These are phyloP conservation scores for Epinotia nisella DNA, from an alignment of 2,888 invertebrate genomes.

Conservation along the genomic window DNA sequence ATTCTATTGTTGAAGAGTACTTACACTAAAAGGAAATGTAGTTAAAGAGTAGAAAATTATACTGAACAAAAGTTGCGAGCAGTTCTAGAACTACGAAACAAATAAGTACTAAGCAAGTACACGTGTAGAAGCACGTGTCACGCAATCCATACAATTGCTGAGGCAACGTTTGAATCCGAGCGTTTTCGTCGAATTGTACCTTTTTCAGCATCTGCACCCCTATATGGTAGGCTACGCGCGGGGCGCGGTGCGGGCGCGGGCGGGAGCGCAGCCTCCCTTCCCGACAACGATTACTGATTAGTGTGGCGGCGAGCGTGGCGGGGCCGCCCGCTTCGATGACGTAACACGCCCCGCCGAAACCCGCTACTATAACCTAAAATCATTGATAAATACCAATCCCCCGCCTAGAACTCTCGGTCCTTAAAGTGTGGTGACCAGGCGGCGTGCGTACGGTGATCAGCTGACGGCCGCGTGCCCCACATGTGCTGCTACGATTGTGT, in stretches of 20 bases:
- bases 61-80: background rate
- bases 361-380: slow-evolving; percentile 57
- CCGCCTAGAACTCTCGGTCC: slow-evolving; percentile 3
- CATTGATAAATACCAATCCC: slow-evolving; percentile 55
- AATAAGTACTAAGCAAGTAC: background rate
- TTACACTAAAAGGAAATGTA: too few relatives aligned
- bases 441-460: slow-evolving; percentile 57
- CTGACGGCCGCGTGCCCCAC: slow-evolving; percentile 68
- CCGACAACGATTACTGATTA: slow-evolving; percentile 86
- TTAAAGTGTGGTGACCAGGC: slow-evolving; percentile 11
- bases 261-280: slow-evolving; percentile 80
- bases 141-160: background rate
- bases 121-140: background rate
- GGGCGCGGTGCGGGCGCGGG: slow-evolving; percentile 55
- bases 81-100: background rate
- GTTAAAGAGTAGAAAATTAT: background rate
- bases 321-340: slow-evolving; percentile 71
- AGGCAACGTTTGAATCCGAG: background rate
- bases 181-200: slow-evolving; percentile 38
- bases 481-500: slow-evolving; percentile 79
- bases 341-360: slow-evolving; percentile 67
- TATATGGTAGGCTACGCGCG: slow-evolving; percentile 67
- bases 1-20: too few relatives aligned
- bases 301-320: slow-evolving; percentile 81
- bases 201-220: slow-evolving; percentile 45